Evolutionary conservation across 92 coral and sea anemone genomes (phyloP).

Genomic region (Palythoa grandiflora): DNA sequence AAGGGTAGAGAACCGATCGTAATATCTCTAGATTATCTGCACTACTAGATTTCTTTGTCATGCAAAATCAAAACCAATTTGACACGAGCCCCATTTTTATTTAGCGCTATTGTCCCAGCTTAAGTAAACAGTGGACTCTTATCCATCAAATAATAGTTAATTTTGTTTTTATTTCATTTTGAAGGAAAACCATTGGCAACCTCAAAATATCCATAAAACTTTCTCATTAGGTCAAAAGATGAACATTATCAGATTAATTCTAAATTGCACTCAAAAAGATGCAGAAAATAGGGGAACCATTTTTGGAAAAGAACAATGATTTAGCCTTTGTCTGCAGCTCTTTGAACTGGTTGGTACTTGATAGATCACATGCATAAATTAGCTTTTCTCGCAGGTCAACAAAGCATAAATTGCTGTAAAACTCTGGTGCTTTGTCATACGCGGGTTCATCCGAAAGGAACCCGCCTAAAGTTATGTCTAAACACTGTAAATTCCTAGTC

Average conservation of each 20-base stretch:
- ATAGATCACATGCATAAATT: slow-evolving; percentile 26
- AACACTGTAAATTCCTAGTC: not conserved
- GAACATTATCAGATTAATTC: not conserved
- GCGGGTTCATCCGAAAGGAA: slow-evolving; percentile 1
- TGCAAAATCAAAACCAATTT: slow-evolving; percentile 51
- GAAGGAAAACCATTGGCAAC: not conserved
- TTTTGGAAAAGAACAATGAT: not conserved
- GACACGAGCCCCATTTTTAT: slow-evolving; percentile 25
- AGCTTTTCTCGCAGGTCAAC: slow-evolving; percentile 6
- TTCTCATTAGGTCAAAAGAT: not conserved
- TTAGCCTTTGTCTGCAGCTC: slow-evolving; percentile 24
- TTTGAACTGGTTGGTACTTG: slow-evolving; percentile 15
- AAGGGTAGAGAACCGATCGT: not conserved
- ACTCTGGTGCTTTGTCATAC: slow-evolving; percentile 7
- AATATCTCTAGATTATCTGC: not conserved
- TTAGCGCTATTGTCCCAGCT: slow-evolving; percentile 26
- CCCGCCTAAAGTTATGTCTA: not conserved
- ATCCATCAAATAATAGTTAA: not conserved
- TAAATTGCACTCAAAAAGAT: not conserved
- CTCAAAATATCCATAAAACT: not conserved
- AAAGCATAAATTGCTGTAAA: slow-evolving; percentile 11
- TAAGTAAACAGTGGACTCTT: slow-evolving; percentile 27
- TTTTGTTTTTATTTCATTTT: slow-evolving; percentile 19
- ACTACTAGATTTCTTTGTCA: slow-evolving; percentile 49
- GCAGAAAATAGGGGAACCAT: not conserved